A percentile compares a stretch with the other conserved stretches of the same genome.
Conservation (phyloP, 2,113 vertebrate species). For the Salvelinus fontinalis region DNA sequence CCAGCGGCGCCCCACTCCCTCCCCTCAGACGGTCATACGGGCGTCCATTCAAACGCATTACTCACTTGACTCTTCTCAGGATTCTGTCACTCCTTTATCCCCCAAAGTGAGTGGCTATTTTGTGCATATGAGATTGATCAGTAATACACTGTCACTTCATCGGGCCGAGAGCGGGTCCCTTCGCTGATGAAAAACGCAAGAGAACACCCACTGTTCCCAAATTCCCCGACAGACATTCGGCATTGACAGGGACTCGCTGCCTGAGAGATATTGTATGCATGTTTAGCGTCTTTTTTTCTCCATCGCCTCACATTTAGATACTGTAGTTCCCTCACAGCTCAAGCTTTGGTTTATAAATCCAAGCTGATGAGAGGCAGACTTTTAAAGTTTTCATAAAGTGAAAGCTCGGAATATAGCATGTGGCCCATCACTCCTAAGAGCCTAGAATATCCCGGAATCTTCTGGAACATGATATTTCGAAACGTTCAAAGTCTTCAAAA, state of each 20-base stretch:
- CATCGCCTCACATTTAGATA: conserved; percentile 22
- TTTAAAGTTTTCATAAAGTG: conserved; percentile 50
- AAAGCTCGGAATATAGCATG: conserved; percentile 50
- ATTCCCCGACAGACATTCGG: conserved; percentile 16
- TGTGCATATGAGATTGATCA: conserved; percentile 28
- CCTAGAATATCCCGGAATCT: conserved; percentile 9
- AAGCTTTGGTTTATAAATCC: conserved; percentile 48
- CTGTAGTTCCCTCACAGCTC: conserved; percentile 36
- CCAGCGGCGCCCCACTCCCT: neutral
- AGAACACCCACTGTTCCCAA: conserved; percentile 12
- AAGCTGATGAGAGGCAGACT: conserved; percentile 44
- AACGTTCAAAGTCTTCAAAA: conserved; percentile 24
- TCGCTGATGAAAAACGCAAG: conserved; percentile 28
- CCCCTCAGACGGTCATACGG: conserved; percentile 6
- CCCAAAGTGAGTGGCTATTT: conserved; percentile 15
- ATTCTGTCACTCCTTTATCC: conserved; percentile 23
- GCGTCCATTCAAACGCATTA: conserved; percentile 26
- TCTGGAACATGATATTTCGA: conserved; percentile 30
- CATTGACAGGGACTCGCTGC: conserved; percentile 23
- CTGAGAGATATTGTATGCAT: conserved; percentile 31
- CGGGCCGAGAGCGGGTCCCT: conserved; percentile 7
- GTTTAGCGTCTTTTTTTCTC: neutral
- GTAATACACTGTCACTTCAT: conserved; percentile 22
- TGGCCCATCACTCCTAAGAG: conserved; percentile 38
- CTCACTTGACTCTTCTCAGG: conserved; percentile 36